Evolutionary conservation across 1,140 invertebrate species (phyloP).

Genomic region (Aphaenogaster rudis): DNA sequence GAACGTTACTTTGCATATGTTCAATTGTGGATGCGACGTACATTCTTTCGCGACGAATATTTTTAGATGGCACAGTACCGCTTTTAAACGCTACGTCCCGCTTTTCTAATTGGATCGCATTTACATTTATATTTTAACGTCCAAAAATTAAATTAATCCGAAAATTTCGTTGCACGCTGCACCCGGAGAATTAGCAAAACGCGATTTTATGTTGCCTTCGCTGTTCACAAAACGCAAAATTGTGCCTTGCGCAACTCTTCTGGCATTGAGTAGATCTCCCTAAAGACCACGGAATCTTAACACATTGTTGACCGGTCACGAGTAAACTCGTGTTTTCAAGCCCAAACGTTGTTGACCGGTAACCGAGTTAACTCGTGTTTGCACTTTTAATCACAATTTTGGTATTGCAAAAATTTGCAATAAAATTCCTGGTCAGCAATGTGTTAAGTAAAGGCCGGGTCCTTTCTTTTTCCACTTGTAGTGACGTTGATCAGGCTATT

Average conservation of each 20-base stretch:
- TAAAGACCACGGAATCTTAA: background rate
- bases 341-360: too few species aligned
- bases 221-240: background rate
- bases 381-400: too few species aligned
- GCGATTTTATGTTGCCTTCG: background rate
- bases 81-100: background rate
- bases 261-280: background rate
- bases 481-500: constrained; percentile 9
- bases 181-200: background rate
- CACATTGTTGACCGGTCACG: too few species aligned
- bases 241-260: background rate
- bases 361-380: too few species aligned
- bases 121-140: background rate
- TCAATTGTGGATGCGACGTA: background rate
- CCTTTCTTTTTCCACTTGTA: background rate
- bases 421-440: too few species aligned
- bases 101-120: background rate
- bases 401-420: too few species aligned
- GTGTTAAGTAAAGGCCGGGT: background rate
- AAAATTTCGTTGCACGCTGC: too few species aligned
- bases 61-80: background rate
- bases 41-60: constrained; percentile 12
- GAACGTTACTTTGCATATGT: background rate
- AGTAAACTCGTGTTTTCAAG: too few species aligned
- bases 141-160: background rate